Conservation (phyloP, 2,888 invertebrate species). For the Molanna angustata region DNA sequence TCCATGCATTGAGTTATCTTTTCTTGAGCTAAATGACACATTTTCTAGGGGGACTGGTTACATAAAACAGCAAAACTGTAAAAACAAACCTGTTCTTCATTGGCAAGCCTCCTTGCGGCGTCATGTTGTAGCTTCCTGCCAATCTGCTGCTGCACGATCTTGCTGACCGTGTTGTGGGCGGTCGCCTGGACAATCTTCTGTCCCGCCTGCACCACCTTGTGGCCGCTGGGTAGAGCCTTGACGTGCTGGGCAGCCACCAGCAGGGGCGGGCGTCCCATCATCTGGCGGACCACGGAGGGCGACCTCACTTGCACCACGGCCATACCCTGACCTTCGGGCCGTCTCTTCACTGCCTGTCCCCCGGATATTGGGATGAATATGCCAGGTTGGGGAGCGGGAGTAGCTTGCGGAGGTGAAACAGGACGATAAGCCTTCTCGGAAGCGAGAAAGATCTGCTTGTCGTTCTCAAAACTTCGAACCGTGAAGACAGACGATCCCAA, state of each 20-base stretch:
- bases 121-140: conserved; percentile 9
- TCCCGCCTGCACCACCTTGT: conserved; percentile 8
- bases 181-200: not conserved
- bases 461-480: conserved; percentile 15
- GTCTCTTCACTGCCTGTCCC: conserved; percentile 9
- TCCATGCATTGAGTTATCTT: no score
- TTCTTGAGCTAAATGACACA: no score
- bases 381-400: conserved; percentile 15
- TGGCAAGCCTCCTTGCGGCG: conserved; percentile 6
- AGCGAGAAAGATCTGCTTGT: conserved; percentile 14
- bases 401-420: conserved; percentile 9
- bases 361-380: conserved; percentile 13
- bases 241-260: conserved; percentile 12
- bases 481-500: conserved; percentile 19
- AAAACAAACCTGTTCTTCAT: no score
- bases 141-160: conserved; percentile 13
- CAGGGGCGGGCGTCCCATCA: conserved; percentile 9
- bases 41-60: no score
- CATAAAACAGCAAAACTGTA: no score
- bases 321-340: conserved; percentile 14
- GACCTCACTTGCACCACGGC: conserved; percentile 14
- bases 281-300: conserved; percentile 8
- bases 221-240: conserved; percentile 8
- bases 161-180: not conserved
- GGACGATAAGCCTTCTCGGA: conserved; percentile 14